Conservation (phyloP, 2,888 invertebrate genomes). For the Volucella inanis region DNA sequence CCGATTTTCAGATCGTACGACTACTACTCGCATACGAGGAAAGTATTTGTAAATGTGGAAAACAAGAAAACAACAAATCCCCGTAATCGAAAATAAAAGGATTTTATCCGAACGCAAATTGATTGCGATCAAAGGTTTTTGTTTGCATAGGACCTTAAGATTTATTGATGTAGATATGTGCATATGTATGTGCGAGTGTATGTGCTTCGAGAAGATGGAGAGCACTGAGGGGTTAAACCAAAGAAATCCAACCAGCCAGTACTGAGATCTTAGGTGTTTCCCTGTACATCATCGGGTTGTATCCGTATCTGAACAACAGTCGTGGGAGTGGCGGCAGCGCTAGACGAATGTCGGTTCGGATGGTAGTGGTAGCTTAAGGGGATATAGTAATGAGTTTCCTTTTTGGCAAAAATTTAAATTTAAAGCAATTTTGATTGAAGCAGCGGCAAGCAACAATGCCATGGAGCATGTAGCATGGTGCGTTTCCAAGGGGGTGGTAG, state of each 20-base stretch:
- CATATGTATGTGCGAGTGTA: constrained; percentile 1
- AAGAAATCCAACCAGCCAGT: constrained; percentile 17
- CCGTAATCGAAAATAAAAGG: constrained; percentile 75
- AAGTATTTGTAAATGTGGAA: background rate
- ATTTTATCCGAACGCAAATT: constrained; percentile 75
- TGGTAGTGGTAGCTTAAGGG: constrained; percentile 68
- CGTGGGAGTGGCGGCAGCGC: constrained; percentile 10
- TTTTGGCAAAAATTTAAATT: constrained; percentile 74
- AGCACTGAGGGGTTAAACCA: background rate
- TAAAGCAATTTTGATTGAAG: constrained; percentile 73
- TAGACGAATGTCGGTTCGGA: constrained; percentile 50
- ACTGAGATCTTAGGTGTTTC: constrained; percentile 50
- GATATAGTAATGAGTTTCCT: constrained; percentile 75
- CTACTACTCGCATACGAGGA: too few species aligned
- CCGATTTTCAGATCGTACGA: background rate
- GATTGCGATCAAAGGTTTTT: constrained; percentile 75
- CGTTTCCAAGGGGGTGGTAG: background rate
- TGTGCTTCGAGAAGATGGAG: constrained; percentile 12
- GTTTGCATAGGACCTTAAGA: constrained; percentile 75
- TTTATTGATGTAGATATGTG: constrained; percentile 71
- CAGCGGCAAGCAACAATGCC: constrained; percentile 5
- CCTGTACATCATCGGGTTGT: constrained; percentile 19
- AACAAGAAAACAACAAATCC: constrained; percentile 69
- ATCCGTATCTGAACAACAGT: constrained; percentile 5
- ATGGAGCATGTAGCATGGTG: background rate